Evolutionary conservation across 2,113 vertebrate genomes (phyloP), one percentile per base, ranked within the genome.

Genomic region (Cromileptes altivelis): DNA sequence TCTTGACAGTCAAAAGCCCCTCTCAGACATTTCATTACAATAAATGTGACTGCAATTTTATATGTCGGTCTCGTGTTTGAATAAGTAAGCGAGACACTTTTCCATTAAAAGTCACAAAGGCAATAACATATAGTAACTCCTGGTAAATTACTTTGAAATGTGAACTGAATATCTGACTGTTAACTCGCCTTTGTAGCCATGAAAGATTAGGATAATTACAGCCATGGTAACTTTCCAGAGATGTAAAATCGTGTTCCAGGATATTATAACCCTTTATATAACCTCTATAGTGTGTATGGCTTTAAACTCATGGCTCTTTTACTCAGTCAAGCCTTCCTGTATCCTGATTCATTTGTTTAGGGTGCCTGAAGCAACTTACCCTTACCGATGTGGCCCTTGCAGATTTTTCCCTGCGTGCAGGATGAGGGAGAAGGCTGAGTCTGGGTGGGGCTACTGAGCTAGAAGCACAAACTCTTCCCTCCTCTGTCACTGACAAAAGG

Each of bases 401-500:
- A 40, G 17, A 23, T 47, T 19, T 45, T 19, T 19, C 4, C 4
- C 12, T 17, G 30, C 61, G 11, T 76, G 7, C 74, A 49, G 33
- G 9, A 37, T 13, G 37, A 7, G 23, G 52, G 47, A 25, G 57
- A 23, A 10, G 45, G 45, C 79, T n/a, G 4, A 17, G 10, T 21
- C n/a, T n/a, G 21, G 56, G 56, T 15, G 30, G 25, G 30, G 30
- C 30, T 30, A 30, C 30, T 0, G 30, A 30, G 49, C 47, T 25
- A 1, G 27, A 56, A 42, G 23, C 23, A 64, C 53, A 61, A 58
- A 65, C 64, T 25, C 25, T 60, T 45, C 37, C 19, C 47, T 53
- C 49, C 7, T 62, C 63, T 78, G 77, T 76, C 72, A 61, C 67
- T 71, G 79, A 85, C 70, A 75, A 74, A 72, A 50, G 67, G 57